Evolutionary conservation across 2,888 invertebrate genomes (phyloP), one percentile per base, ranked within the genome.

Genomic region (Cotesia congregata): DNA sequence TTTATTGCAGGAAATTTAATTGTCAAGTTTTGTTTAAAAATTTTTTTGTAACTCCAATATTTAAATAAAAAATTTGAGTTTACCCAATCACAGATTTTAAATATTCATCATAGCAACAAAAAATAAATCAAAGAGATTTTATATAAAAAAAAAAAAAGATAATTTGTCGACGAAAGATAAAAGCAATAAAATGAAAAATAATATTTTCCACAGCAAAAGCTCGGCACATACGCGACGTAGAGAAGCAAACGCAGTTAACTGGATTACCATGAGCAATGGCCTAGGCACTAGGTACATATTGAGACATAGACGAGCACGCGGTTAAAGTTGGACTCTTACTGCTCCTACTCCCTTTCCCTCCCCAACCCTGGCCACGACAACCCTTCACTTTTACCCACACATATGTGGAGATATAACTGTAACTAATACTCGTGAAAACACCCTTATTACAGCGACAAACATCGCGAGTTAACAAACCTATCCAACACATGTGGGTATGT

Each of bases 261-360:
- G 86, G 86, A 86, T 86, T 86, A 86, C 79, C 79, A 80, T 77
- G 79, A 80, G 78, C 83, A 82, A 76, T 74, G 77, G 77, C 76
- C 78, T 79, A 75, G 69, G 77, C 77, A 76, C 78, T 79, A 75
- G 69, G 77, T 77, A 76, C 82, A 83, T 80, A 79, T 82, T 84
- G 82, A 81, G 77, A 83, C 85, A 86, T 85, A 82, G 84, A 86
- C 80, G 81, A 81, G 82, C 80, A 81, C 84, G 83, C 83, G 82
- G 82, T 83, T 76, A 64, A 77, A 72, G 50, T 50, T 50, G 9
- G 50, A 50, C 50, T 50, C 50, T 12, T 50, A 50, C 50, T 4
- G 9, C 50, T 50, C 12, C 12, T 50, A 30, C 30, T 4, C 30
- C 30, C 41, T 64, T 74, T 70, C 50, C 67, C 30, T 59, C 50